Evolutionary conservation across 2,113 vertebrate genomes (phyloP), one percentile per base, ranked within the genome.

Genomic region (Ageneiosus marmoratus): DNA sequence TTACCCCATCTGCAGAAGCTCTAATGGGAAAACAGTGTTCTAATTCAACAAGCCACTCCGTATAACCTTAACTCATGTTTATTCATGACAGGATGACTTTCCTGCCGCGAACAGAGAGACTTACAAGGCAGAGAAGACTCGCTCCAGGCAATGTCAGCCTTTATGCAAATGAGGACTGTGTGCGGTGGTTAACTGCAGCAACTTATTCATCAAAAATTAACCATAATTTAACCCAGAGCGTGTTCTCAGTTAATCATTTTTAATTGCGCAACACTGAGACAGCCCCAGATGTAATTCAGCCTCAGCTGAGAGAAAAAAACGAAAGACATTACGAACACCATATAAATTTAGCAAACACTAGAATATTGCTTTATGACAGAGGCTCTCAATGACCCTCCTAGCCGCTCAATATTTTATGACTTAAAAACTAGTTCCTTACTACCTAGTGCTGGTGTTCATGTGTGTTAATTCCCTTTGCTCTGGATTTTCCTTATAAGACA

Each of bases 271-370:
- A 77, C 72, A 76, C 7, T 11, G n/a, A 32, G 65, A 20, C 77
- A 51, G 32, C 11, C 24, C 50, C 4, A 74, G 44, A 65, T 77
- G 83, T 29, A 70, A n/a, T 27, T 58, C 41, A 24, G 73, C 29
- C 4, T 70, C 44, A 63, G 51, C 63, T 24, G 24, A 70, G 18
- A 69, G 53, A 85, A 87, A 89, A n/a, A 92, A 93, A 87, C 89
- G 87, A 90, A 92, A 91, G 81, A 86, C 86, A 50, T 77, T 84
- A 86, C 84, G 90, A 91, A 92, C 20, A 44, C 63, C 77, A 10
- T 34, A 51, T n/a, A 70, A 10, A 62, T 34, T 58, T n/a, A 41
- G 56, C 53, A 83, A 82, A 76, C 80, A 48, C 22, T n/a, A 6
- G 6, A 60, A 73, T 46, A 58, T 58, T 41, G 24, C 80, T 81